Conservation (phyloP, 2,113 vertebrate species). For the Ceyx margarethae region DNA sequence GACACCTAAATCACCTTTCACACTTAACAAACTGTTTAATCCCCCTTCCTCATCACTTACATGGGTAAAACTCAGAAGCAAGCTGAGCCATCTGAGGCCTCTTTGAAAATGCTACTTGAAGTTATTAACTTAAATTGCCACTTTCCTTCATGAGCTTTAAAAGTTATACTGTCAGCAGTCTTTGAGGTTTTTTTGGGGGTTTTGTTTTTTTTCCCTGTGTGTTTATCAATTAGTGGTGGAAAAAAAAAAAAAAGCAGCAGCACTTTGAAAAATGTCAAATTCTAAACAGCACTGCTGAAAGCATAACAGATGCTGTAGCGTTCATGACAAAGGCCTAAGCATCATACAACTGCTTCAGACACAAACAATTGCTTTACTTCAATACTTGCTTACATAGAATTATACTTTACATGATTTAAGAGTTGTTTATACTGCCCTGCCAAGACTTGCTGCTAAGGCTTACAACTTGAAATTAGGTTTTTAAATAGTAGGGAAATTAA, state of each 20-base stretch:
- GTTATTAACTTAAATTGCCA: background rate
- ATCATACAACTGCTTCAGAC: constrained; percentile 7
- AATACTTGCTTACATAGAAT: background rate
- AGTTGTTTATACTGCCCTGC: background rate
- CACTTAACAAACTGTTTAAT: background rate
- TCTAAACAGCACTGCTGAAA: constrained; percentile 65
- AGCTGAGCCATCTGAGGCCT: background rate
- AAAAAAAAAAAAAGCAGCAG: background rate
- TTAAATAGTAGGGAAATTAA: background rate
- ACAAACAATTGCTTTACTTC: background rate
- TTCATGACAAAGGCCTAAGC: background rate
- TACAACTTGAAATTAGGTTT: background rate
- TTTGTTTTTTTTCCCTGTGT: background rate
- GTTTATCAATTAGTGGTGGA: background rate
- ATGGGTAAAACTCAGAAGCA: background rate
- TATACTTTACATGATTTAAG: background rate
- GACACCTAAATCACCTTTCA: background rate
- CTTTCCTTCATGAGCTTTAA: background rate
- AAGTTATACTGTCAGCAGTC: background rate
- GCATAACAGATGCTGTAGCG: constrained; percentile 13
- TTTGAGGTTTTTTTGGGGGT: background rate
- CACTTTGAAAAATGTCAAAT: constrained; percentile 29
- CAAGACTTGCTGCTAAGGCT: background rate
- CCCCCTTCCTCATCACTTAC: background rate
- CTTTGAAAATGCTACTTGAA: background rate